These are phyloP conservation scores for Lepidurus packardi DNA, from an alignment of 1,140 invertebrate species.

Conservation along the genomic window DNA sequence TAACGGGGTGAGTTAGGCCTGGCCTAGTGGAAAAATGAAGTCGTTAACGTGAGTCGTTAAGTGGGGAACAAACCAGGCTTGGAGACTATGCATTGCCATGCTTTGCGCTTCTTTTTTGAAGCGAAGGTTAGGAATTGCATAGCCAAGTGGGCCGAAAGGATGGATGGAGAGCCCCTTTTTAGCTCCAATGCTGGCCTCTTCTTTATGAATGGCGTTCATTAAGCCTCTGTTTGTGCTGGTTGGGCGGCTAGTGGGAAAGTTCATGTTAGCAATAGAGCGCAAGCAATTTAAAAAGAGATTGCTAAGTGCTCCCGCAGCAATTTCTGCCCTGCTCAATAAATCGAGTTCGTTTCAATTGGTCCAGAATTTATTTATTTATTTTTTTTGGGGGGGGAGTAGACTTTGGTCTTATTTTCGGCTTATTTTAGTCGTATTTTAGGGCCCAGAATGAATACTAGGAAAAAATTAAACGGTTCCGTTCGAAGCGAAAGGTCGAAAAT, in stretches of 20 bases:
- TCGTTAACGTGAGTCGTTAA: constrained; percentile 19
- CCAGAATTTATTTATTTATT: too few species aligned
- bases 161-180: background rate
- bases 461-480: too few species aligned
- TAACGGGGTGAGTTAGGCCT: background rate
- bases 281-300: background rate
- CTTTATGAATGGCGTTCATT: constrained; percentile 14
- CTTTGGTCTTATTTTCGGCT: too few species aligned
- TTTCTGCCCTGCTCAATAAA: background rate
- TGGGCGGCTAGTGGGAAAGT: background rate
- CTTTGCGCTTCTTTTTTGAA: background rate
- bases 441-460: too few species aligned
- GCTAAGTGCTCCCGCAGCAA: constrained; percentile 13
- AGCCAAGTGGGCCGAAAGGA: constrained; percentile 5
- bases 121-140: constrained; percentile 10
- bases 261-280: background rate
- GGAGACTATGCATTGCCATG: background rate
- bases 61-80: constrained; percentile 17
- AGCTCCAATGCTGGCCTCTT: background rate
- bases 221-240: background rate
- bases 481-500: background rate
- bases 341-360: too few species aligned
- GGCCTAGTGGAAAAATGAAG: constrained; percentile 19
- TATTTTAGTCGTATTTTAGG: too few species aligned
- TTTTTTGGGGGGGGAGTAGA: too few species aligned